Evolutionary conservation across 1,140 invertebrate species (phyloP), one percentile per base, ranked within the genome.

Genomic region (Metaphire vulgaris): DNA sequence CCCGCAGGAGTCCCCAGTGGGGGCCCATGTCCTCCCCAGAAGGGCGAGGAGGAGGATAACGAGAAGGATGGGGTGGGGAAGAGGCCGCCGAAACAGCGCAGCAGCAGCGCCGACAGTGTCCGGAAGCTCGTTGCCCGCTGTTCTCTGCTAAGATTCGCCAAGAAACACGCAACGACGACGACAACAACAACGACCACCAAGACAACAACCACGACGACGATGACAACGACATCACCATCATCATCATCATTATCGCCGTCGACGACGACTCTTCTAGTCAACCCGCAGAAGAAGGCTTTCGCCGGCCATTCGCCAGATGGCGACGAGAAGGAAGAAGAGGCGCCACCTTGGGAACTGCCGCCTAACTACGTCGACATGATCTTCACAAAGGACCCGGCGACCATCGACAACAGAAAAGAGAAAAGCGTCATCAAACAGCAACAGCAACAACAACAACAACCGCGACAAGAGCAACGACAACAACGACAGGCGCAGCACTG

Each of bases 341-440:
- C 34, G 34, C n/a, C 67, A 31, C 72, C 72, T 2, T 73, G 72
- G 72, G 72, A 73, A 30, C 72, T 73, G 41, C 72, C 72, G 16
- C 72, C 72, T 1, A 73, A 73, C 41, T 73, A 73, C 33, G 72
- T 73, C 21, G 72, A 73, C 72, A 73, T 73, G 72, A 73, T 73
- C 32, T 73, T 73, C 28, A 41, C 31, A 21, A 73, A 73, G 72
- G 72, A 73, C 1, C 72, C 41, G 33, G 16, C 14, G 2, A 21
- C 72, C 1, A 41, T 56, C 16, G 72, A 73, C 32, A 30, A 26
- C n/a, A 21, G 33, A 2, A 34, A 41, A 31, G 32, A 71, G 33
- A 32, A 32, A 33, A 64, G 26, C 33, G 72, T 73, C 30, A 64
- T 56, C 41, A 56, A 56, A 56, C 41, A 56, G 21, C 41, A 56